Evolutionary conservation across 2,888 invertebrate genomes (phyloP).

Genomic region (Dicyrtomina minuta): DNA sequence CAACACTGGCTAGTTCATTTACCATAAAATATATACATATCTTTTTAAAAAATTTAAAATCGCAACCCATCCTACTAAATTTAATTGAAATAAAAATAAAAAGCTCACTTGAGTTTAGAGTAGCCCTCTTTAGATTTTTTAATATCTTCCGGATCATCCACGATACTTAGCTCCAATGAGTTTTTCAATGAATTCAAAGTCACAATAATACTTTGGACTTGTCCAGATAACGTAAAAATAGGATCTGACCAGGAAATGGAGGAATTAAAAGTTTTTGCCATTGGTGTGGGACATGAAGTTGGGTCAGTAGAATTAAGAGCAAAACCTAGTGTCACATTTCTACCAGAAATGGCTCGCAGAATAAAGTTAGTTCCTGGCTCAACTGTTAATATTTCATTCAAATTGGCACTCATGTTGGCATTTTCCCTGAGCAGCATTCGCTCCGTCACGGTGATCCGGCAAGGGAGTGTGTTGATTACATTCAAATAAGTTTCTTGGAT

Average conservation of each 20-base stretch:
- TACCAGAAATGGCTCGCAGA: constrained; percentile 7
- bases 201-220: constrained; percentile 10
- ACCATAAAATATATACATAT: no score
- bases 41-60: no score
- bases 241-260: no score
- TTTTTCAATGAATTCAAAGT: background rate
- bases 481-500: constrained; percentile 60
- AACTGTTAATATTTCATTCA: constrained; percentile 9
- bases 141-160: constrained; percentile 58
- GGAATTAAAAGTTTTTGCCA: no score
- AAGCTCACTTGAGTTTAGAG: constrained; percentile 62
- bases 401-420: background rate
- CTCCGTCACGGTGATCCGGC: constrained; percentile 55
- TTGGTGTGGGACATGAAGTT: background rate
- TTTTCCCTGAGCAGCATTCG: background rate
- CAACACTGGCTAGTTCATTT: no score
- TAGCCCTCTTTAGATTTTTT: constrained; percentile 63
- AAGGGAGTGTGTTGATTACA: constrained; percentile 66
- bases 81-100: constrained; percentile 28
- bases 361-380: constrained; percentile 7
- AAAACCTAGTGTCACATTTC: constrained; percentile 17
- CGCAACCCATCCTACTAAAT: no score
- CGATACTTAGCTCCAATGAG: no score
- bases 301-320: constrained; percentile 5
- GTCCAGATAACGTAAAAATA: background rate